Percentiles rank a stretch among this genome's conserved stretches.
These are phyloP conservation scores for Aporophyla nigra DNA, from an alignment of 2,888 invertebrate species.

Conservation along the genomic window DNA sequence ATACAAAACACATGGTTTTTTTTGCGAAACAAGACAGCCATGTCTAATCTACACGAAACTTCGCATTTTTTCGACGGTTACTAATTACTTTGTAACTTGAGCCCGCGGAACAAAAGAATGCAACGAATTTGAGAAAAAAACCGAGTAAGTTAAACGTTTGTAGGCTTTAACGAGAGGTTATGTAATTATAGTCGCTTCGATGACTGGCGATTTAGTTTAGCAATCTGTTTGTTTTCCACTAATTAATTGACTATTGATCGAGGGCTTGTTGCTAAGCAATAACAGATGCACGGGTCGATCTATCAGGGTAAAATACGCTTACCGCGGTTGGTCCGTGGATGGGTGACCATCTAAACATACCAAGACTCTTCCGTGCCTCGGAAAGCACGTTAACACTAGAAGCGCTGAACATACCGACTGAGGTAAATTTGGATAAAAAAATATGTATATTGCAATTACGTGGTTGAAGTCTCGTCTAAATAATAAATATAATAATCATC, in stretches of 20 bases:
- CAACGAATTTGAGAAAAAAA: slow-evolving; percentile 21
- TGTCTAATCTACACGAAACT: slow-evolving; percentile 55
- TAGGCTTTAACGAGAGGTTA: slow-evolving; percentile 39
- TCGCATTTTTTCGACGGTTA: slow-evolving; percentile 54
- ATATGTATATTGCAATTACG: too few species aligned
- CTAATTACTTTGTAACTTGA: slow-evolving; percentile 58
- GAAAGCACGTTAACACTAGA: too few species aligned
- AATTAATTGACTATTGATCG: not conserved
- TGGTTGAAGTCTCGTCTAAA: too few species aligned
- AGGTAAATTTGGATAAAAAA: too few species aligned
- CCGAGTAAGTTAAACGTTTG: slow-evolving; percentile 22
- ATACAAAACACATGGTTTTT: slow-evolving; percentile 53
- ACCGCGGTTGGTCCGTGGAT: too few species aligned
- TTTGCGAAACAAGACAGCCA: slow-evolving; percentile 58
- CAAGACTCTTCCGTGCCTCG: too few species aligned
- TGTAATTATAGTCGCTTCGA: slow-evolving; percentile 26
- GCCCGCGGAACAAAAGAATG: slow-evolving; percentile 38
- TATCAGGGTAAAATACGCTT: too few species aligned
- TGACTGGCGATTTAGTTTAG: slow-evolving; percentile 22
- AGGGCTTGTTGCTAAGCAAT: too few species aligned
- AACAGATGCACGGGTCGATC: too few species aligned
- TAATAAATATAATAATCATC: too few species aligned
- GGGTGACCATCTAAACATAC: too few species aligned
- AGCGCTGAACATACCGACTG: too few species aligned
- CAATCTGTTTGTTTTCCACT: slow-evolving; percentile 13